Evolutionary conservation across 2,113 vertebrate genomes (phyloP), one percentile per base, ranked within the genome.

Genomic region (Gasterosteus nipponicus): DNA sequence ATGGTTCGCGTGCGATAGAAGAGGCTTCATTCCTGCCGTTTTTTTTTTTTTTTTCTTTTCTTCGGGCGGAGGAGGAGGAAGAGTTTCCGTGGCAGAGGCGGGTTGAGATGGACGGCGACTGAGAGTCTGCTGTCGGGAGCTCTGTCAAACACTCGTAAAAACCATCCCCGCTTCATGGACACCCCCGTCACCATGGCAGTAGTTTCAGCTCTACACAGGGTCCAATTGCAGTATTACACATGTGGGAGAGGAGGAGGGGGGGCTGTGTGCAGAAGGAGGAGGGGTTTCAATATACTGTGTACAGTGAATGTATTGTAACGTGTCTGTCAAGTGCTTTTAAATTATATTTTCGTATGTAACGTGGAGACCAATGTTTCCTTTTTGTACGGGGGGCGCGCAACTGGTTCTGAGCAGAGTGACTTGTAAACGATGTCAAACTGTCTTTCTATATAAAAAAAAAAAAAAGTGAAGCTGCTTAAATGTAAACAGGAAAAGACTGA

Each of bases 271-370:
- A 78, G 66, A 31, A 53, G 75, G 77, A 76, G 82, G 72, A 72
- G 70, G 94, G 93, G 41, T 51, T 96, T 95, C 95, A 93, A 94
- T 96, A 96, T 95, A 96, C 95, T 86, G 93, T 98, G 96, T 97
- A 96, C 96, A 98, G 97, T 98, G 97, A 98, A 96, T 97, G 97
- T 98, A 98, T 95, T 92, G 96, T 98, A 96, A 94, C 59, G 95
- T 91, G 95, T 97, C 94, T 95, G 96, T 96, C 89, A 97, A 98
- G 97, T 97, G 96, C 96, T 97, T 94, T 98, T 98, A 98, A 99
- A 98, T 97, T 97, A 97, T 99, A 99, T 99, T 99, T 99, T 98
- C 96, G 86, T 98, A 98, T 96, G 96, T 98, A 97, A 92, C 92
- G 95, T 96, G 96, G 95, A 96, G 95, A 95, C 95, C 92, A 94